phyloP scores from a whole-genome alignment of 2,797 vertebrate genomes.

The Fringilla coelebs region DNA sequence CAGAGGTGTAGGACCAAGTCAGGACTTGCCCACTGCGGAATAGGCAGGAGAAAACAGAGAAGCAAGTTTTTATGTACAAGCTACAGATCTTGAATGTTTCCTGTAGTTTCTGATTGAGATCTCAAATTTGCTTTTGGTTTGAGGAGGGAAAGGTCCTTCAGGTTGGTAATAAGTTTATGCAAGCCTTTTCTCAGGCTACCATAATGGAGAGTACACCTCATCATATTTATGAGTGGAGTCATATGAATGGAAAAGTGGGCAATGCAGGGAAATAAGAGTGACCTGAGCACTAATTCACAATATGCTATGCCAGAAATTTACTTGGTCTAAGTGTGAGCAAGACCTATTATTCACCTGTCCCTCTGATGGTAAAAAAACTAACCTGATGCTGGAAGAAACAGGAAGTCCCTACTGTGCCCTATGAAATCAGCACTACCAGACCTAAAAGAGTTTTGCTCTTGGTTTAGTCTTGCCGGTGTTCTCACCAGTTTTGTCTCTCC shows the following conservation, averaged over 20 bases:
- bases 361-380: neutral
- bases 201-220: neutral
- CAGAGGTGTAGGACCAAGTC: neutral
- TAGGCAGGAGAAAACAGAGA: neutral
- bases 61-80: neutral
- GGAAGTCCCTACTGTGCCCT: neutral
- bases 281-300: neutral
- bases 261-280: neutral
- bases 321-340: neutral
- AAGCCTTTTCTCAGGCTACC: neutral
- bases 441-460: neutral
- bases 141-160: neutral
- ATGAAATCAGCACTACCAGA: neutral
- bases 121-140: neutral
- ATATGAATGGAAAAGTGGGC: neutral
- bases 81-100: neutral
- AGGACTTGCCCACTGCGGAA: neutral
- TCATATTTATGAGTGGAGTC: neutral
- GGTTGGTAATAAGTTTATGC: neutral
- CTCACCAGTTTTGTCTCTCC: neutral
- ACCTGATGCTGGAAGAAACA: neutral
- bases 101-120: neutral
- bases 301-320: neutral
- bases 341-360: neutral
- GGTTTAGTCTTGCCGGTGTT: neutral